A percentile compares a stretch with the other conserved stretches of the same genome.
Conservation (phyloP, 2,113 vertebrate species). For the Copsychus sechellarum region DNA sequence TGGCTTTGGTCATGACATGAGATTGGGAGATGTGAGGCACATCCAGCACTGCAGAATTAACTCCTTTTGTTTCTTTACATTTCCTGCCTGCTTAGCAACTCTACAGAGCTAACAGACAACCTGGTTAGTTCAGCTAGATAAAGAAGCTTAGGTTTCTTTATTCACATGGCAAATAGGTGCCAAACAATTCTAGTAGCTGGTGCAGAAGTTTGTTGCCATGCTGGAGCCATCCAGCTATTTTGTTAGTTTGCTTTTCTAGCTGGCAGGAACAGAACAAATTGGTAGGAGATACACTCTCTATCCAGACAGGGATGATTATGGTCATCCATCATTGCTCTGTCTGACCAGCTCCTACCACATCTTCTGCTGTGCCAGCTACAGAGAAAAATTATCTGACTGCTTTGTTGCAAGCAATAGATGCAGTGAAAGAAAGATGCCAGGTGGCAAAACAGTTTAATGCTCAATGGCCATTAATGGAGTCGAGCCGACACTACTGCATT, state of each 20-base stretch:
- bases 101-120: not conserved
- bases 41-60: not conserved
- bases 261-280: constrained; percentile 50
- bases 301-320: constrained; percentile 1
- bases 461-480: not conserved
- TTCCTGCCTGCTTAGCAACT: rapidly evolving
- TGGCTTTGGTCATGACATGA: not conserved
- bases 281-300: constrained; percentile 45
- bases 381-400: constrained; percentile 22
- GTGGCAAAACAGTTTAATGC: not conserved
- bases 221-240: not conserved
- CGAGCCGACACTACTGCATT: not conserved
- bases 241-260: constrained; percentile 36
- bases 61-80: not conserved
- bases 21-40: not conserved
- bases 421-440: not conserved
- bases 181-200: not conserved
- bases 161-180: not conserved
- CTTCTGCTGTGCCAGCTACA: constrained; percentile 3
- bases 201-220: not conserved
- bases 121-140: not conserved
- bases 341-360: not conserved
- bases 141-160: not conserved
- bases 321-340: constrained; percentile 56
- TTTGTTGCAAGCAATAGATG: not conserved